phyloP scores from a whole-genome alignment of 2,888 invertebrate species.

The Drosophila neotestacea region DNA sequence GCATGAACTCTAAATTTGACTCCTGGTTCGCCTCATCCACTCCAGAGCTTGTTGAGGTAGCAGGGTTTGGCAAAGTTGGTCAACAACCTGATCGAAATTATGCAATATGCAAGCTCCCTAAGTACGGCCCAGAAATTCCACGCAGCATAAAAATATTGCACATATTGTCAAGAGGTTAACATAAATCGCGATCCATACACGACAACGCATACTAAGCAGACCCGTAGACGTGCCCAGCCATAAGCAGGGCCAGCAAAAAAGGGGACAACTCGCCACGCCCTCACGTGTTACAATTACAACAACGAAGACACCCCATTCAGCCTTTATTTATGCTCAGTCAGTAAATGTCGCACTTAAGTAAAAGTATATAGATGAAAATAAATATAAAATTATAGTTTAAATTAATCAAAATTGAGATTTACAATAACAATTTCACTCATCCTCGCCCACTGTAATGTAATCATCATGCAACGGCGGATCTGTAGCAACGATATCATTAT shows the following conservation, averaged over 20 bases:
- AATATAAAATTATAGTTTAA: constrained; percentile 24
- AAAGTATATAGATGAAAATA: constrained; percentile 16
- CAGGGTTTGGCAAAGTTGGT: constrained; percentile 1
- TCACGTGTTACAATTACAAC: constrained; percentile 19
- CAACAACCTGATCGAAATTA: constrained; percentile 26
- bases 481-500: background rate
- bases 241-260: constrained; percentile 14
- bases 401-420: background rate
- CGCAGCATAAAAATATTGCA: constrained; percentile 69
- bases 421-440: constrained; percentile 5
- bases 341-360: constrained; percentile 5
- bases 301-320: constrained; percentile 2
- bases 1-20: too few species aligned
- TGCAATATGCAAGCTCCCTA: constrained; percentile 34
- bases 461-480: background rate
- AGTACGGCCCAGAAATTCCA: constrained; percentile 42
- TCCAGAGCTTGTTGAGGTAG: constrained; percentile 3
- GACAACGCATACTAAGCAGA: constrained; percentile 60
- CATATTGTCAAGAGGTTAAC: constrained; percentile 54
- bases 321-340: constrained; percentile 39
- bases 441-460: constrained; percentile 69
- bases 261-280: constrained; percentile 12
- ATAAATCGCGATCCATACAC: constrained; percentile 50
- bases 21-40: background rate
- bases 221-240: constrained; percentile 54